Evolutionary conservation across 2,797 vertebrate species (phyloP).

Genomic region (Prunella strophiata): DNA sequence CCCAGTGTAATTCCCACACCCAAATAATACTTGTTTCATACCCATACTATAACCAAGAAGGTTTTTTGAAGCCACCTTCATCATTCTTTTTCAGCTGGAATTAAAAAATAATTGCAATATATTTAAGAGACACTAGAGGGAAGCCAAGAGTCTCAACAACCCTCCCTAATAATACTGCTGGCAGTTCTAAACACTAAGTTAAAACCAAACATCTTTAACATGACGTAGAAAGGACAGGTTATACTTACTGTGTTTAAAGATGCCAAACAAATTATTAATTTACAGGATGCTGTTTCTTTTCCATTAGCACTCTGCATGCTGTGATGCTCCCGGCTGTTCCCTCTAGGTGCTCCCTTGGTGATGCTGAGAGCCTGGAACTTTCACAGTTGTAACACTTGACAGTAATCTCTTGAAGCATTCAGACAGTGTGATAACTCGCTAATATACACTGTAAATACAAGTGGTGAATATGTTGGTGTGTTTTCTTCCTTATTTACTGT

Average conservation of each 20-base stretch:
- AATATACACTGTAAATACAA: constrained; percentile 69
- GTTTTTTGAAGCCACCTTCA: neutral
- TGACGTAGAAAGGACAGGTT: neutral
- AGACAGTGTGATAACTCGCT: constrained; percentile 68
- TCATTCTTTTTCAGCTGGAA: neutral
- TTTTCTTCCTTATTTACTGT: constrained; percentile 30
- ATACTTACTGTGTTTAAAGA: neutral
- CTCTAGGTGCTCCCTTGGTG: neutral
- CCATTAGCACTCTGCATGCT: neutral
- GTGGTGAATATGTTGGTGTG: constrained; percentile 11
- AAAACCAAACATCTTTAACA: neutral
- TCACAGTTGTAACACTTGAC: constrained; percentile 75
- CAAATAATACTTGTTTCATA: neutral
- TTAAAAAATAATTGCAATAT: constrained; percentile 15
- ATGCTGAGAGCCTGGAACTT: neutral
- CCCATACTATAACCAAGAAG: neutral
- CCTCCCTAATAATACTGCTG: neutral
- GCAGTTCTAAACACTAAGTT: neutral
- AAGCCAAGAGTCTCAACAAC: neutral
- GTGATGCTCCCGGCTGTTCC: neutral
- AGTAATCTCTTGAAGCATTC: constrained; percentile 63
- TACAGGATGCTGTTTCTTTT: neutral
- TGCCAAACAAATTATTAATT: neutral
- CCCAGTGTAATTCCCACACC: neutral
- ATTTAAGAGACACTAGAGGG: constrained; percentile 42